Base-by-base conservation (phyloP, 2,113 vertebrate species). In the Pholis gunnellus region DNA sequence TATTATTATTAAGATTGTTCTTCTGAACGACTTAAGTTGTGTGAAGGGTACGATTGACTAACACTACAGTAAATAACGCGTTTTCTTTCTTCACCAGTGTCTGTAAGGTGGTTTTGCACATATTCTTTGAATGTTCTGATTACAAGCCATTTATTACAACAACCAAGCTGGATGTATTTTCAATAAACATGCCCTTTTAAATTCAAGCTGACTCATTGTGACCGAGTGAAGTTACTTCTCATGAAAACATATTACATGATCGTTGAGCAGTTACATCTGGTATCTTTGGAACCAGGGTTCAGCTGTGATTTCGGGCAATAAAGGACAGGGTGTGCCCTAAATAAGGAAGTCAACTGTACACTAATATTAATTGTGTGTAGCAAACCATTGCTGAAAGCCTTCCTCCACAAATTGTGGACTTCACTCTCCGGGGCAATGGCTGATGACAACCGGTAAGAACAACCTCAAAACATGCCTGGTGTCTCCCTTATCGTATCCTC, bases 61-160 rank as follows among this genome's bases (percentile, higher is more conserved):
- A 90, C 82, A 70, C 40, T 46, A 77, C 59, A 74, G 60, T 67
- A 52, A 46, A 27, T 75, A 14, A 38, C 63, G 77, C 25, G 40
- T 85, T 76, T 73, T 72, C 20, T 90, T 83, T 87, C 78, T 64
- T 88, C 60, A 66, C 75, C 66, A 64, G 65, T 81, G 68, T 83
- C 82, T 83, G 77, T 68, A 17, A 66, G 72, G 79, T 86, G 77
- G 82, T 71, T 86, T 86, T 90, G 89, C 89, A 91, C 89, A 89
- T 88, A 34, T 81, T 71, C 52, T 79, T 86, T 90, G 86, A 91
- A 90, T 93, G 85, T 91, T 84, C 66, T 77, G 75, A 89, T 88
- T 79, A 88, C 83, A 90, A 91, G 87, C 88, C 87, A 88, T 91
- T 91, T 79, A 92, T 87, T 89, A 88, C 68, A 89, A 67, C 85